A percentile compares a stretch with the other conserved stretches of the same genome.
Conservation (phyloP, 2,797 vertebrate genomes). For the Sebastes reedi region DNA sequence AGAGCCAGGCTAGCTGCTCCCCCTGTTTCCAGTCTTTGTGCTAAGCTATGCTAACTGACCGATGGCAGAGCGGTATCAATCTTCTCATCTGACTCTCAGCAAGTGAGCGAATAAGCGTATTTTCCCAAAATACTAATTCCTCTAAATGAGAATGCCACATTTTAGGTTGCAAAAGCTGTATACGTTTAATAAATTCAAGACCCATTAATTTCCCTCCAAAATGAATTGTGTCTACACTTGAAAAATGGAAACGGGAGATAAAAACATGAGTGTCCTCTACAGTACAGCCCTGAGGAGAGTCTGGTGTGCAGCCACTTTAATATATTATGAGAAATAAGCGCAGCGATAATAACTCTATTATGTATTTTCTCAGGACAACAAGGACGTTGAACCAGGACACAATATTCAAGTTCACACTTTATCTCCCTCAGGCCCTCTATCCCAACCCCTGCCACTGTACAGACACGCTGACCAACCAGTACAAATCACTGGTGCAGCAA, state of each 20-base stretch:
- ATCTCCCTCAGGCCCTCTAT: background rate
- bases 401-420: background rate
- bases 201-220: background rate
- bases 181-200: background rate
- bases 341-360: background rate
- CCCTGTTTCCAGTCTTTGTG: background rate
- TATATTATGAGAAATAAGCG: background rate
- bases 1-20: background rate
- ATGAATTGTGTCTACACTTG: background rate
- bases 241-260: background rate
- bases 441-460: background rate
- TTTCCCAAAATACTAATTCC: background rate
- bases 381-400: background rate
- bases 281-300: background rate
- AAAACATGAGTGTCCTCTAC: background rate
- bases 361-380: background rate
- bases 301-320: background rate
- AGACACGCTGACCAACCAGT: slow-evolving; percentile 8
- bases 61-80: background rate
- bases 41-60: background rate
- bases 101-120: background rate
- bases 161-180: background rate
- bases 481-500: slow-evolving; percentile 24
- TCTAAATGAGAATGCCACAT: background rate
- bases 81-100: background rate